A percentile compares a stretch with the other conserved stretches of the same genome.
phyloP scores from a whole-genome alignment of 2,797 vertebrate genomes.

The Hozukius guyotensis region DNA sequence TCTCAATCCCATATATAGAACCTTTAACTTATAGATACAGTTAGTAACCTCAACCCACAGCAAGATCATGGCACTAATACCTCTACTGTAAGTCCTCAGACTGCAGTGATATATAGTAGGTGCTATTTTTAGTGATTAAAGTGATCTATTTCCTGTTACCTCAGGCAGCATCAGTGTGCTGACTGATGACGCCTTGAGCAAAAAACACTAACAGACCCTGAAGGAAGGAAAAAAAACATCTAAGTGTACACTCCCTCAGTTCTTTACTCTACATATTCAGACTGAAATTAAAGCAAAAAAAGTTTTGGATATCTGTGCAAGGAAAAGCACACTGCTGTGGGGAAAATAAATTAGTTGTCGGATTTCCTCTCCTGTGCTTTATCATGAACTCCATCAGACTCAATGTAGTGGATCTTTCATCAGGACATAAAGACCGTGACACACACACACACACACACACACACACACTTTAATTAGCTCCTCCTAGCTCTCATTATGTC shows the following conservation, averaged over 20 bases:
- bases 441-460: not conserved
- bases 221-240: conserved; percentile 2
- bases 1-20: too few relatives aligned
- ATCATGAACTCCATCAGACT: conserved; percentile 30
- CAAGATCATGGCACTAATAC: not conserved
- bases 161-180: conserved; percentile 8
- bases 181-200: conserved; percentile 29
- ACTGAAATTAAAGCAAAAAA: conserved; percentile 25
- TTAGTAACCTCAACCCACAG: too few relatives aligned
- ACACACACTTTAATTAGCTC: conserved; percentile 37
- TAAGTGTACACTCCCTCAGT: not conserved
- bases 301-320: not conserved
- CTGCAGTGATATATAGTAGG: conserved; percentile 14
- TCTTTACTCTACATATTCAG: conserved; percentile 7
- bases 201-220: conserved; percentile 14
- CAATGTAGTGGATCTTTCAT: conserved; percentile 23
- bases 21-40: too few relatives aligned
- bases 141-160: conserved; percentile 41
- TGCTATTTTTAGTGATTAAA: conserved; percentile 37
- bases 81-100: not conserved
- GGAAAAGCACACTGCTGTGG: conserved; percentile 1
- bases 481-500: conserved; percentile 18
- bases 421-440: not conserved
- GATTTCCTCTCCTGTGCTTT: conserved; percentile 8
- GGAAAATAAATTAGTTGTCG: conserved; percentile 25